Evolutionary conservation across 1,140 invertebrate genomes (phyloP).

Genomic region (Cherax quadricarinatus): DNA sequence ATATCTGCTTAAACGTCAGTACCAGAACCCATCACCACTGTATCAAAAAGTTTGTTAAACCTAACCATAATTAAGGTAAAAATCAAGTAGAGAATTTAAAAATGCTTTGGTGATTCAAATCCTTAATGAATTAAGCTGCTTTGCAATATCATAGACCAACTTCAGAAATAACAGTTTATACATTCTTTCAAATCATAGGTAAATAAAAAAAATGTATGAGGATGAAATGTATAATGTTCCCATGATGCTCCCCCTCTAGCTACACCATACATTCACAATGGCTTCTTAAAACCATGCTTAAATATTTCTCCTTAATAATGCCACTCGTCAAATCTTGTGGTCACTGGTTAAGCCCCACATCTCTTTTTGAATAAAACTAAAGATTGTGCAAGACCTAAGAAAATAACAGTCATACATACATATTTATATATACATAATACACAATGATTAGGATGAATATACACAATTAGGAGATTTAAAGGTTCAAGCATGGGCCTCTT

Average conservation of each 20-base stretch:
- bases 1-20: background rate
- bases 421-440: constrained; percentile 11
- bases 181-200: background rate
- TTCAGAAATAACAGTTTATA: background rate
- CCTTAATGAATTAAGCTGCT: constrained; percentile 6
- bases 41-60: background rate
- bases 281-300: background rate
- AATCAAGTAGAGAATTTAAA: background rate
- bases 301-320: constrained; percentile 20
- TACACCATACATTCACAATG: constrained; percentile 2
- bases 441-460: background rate
- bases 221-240: constrained; percentile 10
- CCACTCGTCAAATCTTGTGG: constrained; percentile 7
- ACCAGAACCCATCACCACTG: background rate
- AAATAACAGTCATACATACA: constrained; percentile 7
- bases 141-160: background rate
- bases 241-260: constrained; percentile 11
- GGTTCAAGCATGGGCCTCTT: background rate
- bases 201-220: background rate
- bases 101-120: constrained; percentile 9
- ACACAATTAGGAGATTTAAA: background rate
- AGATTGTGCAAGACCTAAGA: constrained; percentile 14
- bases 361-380: constrained; percentile 12
- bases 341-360: constrained; percentile 1
- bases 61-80: background rate